Evolutionary conservation across 2,888 invertebrate species (phyloP).

Genomic region (Aphrophora alni): DNA sequence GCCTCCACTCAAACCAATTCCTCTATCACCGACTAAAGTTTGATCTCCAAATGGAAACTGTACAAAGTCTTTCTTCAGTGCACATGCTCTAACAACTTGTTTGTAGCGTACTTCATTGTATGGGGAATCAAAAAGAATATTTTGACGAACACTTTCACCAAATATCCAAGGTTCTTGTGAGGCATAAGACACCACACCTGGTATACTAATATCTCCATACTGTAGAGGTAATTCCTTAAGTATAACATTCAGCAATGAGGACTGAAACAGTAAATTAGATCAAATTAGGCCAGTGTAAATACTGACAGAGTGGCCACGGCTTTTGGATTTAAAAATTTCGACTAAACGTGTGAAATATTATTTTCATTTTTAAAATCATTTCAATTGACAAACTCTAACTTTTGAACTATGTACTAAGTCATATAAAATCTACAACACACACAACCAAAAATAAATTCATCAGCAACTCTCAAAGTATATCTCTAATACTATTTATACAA

Average conservation of each 20-base stretch:
- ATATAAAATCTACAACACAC: too few species aligned
- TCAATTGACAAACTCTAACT: too few species aligned
- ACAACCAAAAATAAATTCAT: too few species aligned
- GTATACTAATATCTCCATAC: slow-evolving; percentile 68
- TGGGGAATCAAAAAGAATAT: slow-evolving; percentile 86
- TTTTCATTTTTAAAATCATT: too few species aligned
- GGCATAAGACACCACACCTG: slow-evolving; percentile 77
- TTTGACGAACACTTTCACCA: slow-evolving; percentile 84
- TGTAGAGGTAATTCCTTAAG: slow-evolving; percentile 77
- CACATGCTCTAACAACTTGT: slow-evolving; percentile 71
- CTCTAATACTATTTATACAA: too few species aligned
- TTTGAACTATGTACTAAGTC: too few species aligned
- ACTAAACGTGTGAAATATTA: too few species aligned
- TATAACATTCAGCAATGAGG: slow-evolving; percentile 73
- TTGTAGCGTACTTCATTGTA: slow-evolving; percentile 74
- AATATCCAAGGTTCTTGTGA: slow-evolving; percentile 89
- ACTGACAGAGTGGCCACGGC: too few species aligned
- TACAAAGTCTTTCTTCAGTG: slow-evolving; percentile 71
- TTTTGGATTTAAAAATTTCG: too few species aligned
- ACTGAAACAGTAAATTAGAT: too few species aligned
- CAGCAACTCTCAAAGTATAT: too few species aligned
- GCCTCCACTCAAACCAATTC: slow-evolving; percentile 82
- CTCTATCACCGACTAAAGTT: slow-evolving; percentile 82
- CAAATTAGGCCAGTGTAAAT: too few species aligned
- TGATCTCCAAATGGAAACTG: slow-evolving; percentile 77